Percentiles rank a stretch among this genome's conserved stretches.
These are phyloP conservation scores for Scomber colias DNA, from an alignment of 2,113 vertebrate genomes.

Conservation along the genomic window DNA sequence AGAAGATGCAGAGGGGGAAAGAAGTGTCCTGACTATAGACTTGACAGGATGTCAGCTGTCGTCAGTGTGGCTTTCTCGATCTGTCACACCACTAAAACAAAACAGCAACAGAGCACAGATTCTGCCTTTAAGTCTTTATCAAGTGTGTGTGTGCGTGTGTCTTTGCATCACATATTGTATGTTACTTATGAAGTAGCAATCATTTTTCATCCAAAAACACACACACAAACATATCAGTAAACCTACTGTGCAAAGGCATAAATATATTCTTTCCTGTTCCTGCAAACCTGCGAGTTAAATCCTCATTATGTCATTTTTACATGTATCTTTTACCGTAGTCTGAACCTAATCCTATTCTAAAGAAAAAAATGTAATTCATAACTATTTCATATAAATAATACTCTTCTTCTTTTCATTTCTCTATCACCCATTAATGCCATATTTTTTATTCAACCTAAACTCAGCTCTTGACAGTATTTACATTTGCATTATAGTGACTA, in stretches of 20 bases:
- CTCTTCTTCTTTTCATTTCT: not conserved
- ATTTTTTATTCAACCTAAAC: not conserved
- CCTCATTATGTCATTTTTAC: not conserved
- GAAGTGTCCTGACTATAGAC: conserved; percentile 37
- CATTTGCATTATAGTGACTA: not conserved
- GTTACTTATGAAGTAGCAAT: not conserved
- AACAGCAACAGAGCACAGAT: conserved; percentile 25
- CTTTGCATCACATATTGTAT: not conserved
- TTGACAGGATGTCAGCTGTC: conserved; percentile 51
- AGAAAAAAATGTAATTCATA: not conserved
- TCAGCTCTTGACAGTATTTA: not conserved
- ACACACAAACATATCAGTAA: not conserved
- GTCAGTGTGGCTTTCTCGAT: conserved; percentile 32
- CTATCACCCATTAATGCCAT: not conserved
- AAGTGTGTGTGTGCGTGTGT: not conserved
- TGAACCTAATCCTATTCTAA: not conserved
- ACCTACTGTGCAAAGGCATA: not conserved
- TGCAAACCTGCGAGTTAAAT: conserved; percentile 16
- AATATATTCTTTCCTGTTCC: not conserved
- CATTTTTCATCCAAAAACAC: not conserved
- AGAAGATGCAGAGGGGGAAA: conserved; percentile 1
- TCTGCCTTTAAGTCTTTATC: conserved; percentile 20
- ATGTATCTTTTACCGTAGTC: not conserved
- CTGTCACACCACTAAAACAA: conserved; percentile 33
- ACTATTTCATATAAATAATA: not conserved